Conservation (phyloP, 1,140 invertebrate genomes). For the Bombus affinis region DNA sequence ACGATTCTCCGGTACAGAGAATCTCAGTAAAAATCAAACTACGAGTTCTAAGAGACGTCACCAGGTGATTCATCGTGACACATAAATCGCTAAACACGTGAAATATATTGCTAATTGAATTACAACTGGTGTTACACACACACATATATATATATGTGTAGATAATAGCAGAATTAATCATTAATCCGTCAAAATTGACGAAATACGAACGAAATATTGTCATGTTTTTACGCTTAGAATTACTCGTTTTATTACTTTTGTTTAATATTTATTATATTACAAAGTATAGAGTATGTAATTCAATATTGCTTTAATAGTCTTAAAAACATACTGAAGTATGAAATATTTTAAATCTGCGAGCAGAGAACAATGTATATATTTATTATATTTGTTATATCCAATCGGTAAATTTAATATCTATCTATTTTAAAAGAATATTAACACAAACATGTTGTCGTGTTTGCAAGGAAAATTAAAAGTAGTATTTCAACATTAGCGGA, state of each 20-base stretch:
- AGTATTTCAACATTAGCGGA: not conserved
- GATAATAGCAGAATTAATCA: not conserved
- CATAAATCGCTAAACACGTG: constrained; percentile 27
- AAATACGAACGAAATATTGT: too few species aligned
- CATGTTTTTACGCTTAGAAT: not conserved
- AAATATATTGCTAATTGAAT: not conserved
- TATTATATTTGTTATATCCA: not conserved
- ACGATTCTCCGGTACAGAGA: too few species aligned
- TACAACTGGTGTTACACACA: not conserved
- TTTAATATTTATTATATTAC: not conserved
- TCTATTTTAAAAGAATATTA: not conserved
- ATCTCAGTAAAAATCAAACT: not conserved
- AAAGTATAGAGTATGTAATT: not conserved
- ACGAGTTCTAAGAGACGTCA: constrained; percentile 17
- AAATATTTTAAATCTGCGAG: not conserved
- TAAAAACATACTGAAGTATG: not conserved
- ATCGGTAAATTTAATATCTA: not conserved
- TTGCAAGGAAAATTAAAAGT: not conserved
- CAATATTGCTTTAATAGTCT: not conserved
- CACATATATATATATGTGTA: not conserved
- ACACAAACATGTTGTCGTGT: not conserved
- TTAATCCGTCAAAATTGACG: not conserved
- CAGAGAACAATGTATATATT: not conserved
- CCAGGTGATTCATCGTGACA: constrained; percentile 57
- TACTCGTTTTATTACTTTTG: not conserved